Evolutionary conservation across 1,140 invertebrate genomes (phyloP), one percentile per base, ranked within the genome.

Genomic region (Maniola jurtina): DNA sequence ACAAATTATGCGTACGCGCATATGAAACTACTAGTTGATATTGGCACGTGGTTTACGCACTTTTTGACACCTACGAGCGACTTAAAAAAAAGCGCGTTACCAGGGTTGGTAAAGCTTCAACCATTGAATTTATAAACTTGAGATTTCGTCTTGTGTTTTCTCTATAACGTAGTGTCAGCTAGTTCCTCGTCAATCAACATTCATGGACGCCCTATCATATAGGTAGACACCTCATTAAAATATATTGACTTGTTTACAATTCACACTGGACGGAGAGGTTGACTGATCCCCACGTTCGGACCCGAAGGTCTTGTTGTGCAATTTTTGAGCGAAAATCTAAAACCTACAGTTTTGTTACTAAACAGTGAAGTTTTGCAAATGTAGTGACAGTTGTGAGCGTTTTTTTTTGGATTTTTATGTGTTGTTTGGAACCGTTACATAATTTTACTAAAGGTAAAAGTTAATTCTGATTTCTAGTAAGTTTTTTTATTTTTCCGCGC

Each of bases 221-320:
- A 64, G 55, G 61, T 59, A 58, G 55, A 55, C 52, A 58, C 54
- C 57, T 58, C 8, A 61, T 68, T 67, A 68, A 68, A 59, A 56
- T 66, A 55, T 54, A 61, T 54, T 50, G 54, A 68, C 61, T 64
- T 73, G 68, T 73, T 71, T 73, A 73, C 66, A 65, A 61, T 67
- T 45, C 60, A 61, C 60, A 70, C 57, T 68, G 62, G 42, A 45
- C 42, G 1, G 10, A 45, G 42, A 11, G 42, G 42, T 11, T 45
- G 38, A 40, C 38, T 40, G 38, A 1, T 11, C 38, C 0, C 7
- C 38, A 7, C 10, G 10, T 40, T 40, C 10, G 7, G 42, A 8
- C 16, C 42, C 34, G 50, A 70, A 61, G 58, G 47, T 36, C 40
- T 14, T 11, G 60, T 35, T 54, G 58, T 61, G 33, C 33, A 61